A percentile compares a stretch with the other conserved stretches of the same genome.
Conservation (phyloP, 1,140 invertebrate genomes). For the Pentalonia nigronervosa region DNA sequence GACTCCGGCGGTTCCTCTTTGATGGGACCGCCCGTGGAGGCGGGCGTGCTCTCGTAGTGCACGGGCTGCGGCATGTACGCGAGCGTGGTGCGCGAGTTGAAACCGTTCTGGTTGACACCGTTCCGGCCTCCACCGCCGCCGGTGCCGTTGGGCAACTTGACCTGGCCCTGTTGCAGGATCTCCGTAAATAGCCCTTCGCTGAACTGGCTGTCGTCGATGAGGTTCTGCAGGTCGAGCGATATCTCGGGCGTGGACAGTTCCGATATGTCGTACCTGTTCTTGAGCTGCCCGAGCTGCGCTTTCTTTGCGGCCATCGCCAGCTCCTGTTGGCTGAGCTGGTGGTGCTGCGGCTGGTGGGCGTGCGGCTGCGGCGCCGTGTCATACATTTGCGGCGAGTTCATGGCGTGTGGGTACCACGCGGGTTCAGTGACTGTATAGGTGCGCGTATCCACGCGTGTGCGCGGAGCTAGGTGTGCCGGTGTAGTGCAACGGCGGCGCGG, state of each 20-base stretch:
- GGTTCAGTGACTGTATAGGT: neutral
- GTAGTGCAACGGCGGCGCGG: neutral
- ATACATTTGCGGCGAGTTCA: slow-evolving; percentile 62
- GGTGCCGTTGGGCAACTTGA: slow-evolving; percentile 63
- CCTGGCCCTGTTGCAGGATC: slow-evolving; percentile 71
- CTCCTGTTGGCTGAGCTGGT: slow-evolving; percentile 59
- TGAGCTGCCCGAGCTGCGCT: slow-evolving; percentile 60
- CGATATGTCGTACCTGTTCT: slow-evolving; percentile 72
- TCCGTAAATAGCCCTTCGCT: slow-evolving; percentile 82
- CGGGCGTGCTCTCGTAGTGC: slow-evolving; percentile 70
- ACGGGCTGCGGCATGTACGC: slow-evolving; percentile 91
- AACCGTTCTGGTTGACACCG: slow-evolving; percentile 61
- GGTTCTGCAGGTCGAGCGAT: slow-evolving; percentile 83
- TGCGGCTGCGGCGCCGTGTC: slow-evolving; percentile 60
- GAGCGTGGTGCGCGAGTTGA: slow-evolving; percentile 73
- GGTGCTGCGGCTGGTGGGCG: slow-evolving; percentile 44
- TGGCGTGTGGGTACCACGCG: slow-evolving; percentile 15
- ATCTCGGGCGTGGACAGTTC: slow-evolving; percentile 89
- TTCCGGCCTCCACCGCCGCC: slow-evolving; percentile 64
- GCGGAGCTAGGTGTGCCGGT: neutral
- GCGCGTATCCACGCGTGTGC: neutral
- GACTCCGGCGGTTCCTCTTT: slow-evolving; percentile 83
- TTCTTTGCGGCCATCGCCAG: slow-evolving; percentile 59
- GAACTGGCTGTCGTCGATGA: slow-evolving; percentile 87
- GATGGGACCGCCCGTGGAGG: slow-evolving; percentile 71